phyloP scores from a whole-genome alignment of 2,797 vertebrate species.

The Chaetophractus vellerosus region DNA sequence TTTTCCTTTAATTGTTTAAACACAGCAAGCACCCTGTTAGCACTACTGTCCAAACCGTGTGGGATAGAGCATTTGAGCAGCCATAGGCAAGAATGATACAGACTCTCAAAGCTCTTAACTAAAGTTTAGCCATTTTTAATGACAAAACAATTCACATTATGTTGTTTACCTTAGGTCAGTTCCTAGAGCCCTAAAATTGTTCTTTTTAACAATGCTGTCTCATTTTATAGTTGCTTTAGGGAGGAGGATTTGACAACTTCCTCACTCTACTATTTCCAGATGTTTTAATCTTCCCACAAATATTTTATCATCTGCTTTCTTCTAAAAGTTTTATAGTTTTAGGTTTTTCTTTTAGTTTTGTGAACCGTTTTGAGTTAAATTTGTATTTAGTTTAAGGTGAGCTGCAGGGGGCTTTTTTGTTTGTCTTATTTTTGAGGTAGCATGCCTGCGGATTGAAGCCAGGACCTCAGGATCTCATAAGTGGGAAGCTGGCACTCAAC shows the following conservation, averaged over 20 bases:
- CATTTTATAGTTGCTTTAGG: slow-evolving; percentile 41
- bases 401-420: no score
- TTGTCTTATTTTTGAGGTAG: no score
- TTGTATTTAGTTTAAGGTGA: slow-evolving; percentile 5
- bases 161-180: neutral
- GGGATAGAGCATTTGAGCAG: neutral
- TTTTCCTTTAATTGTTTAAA: slow-evolving; percentile 46
- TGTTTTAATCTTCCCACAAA: neutral
- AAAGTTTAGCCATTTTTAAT: neutral
- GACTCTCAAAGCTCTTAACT: neutral
- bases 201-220: neutral
- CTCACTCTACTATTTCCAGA: neutral
- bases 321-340: slow-evolving; percentile 24
- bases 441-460: no score
- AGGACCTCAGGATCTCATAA: no score
- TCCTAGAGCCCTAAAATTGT: neutral
- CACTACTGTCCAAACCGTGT: neutral
- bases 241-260: neutral
- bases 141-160: neutral
- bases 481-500: no score
- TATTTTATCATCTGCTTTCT: slow-evolving; percentile 27
- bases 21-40: neutral
- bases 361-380: neutral
- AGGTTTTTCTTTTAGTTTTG: neutral
- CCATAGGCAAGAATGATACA: neutral